phyloP scores from a whole-genome alignment of 2,113 vertebrate genomes.

The Macheiramphus alcinus region DNA sequence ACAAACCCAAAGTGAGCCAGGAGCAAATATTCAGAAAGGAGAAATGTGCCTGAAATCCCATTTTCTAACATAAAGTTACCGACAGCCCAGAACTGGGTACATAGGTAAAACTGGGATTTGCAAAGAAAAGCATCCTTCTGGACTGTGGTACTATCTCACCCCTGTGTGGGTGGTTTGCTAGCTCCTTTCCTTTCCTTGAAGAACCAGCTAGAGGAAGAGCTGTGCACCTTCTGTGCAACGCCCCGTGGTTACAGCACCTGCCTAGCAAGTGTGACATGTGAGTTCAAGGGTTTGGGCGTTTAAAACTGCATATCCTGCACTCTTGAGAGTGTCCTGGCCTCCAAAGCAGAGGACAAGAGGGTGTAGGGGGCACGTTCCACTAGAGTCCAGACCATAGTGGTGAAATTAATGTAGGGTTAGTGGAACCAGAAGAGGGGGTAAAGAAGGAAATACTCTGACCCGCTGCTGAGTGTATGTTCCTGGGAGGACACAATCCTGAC shows the following conservation, averaged over 20 bases:
- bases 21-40: background rate
- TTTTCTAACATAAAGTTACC: background rate
- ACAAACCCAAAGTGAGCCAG: background rate
- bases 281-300: background rate
- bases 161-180: background rate
- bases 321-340: background rate
- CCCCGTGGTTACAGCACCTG: background rate
- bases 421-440: background rate
- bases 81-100: background rate
- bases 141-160: background rate
- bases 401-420: background rate
- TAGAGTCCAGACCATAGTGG: background rate
- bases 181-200: background rate
- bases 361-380: rapidly evolving
- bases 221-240: background rate
- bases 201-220: background rate
- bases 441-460: background rate
- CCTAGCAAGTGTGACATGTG: background rate
- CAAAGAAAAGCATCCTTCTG: background rate
- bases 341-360: background rate
- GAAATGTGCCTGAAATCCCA: background rate
- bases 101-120: background rate
- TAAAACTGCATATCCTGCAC: background rate
- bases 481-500: background rate
- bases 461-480: background rate